A percentile compares a stretch with the other conserved stretches of the same genome.
phyloP scores from a whole-genome alignment of 1,140 invertebrate genomes.

The Orchestia grillus region DNA sequence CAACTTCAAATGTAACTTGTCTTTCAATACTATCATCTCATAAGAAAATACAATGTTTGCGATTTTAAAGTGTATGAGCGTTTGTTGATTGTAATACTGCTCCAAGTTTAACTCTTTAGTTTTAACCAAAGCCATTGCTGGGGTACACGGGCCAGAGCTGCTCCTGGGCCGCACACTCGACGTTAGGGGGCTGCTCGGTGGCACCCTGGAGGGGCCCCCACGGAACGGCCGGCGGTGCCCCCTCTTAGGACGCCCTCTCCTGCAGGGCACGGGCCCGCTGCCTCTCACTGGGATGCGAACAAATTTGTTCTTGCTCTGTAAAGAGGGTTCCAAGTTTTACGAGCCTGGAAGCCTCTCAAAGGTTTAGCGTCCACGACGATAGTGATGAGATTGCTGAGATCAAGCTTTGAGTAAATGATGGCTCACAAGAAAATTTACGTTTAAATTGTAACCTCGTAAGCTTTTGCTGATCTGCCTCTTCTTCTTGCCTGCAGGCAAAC shows the following conservation, averaged over 20 bases:
- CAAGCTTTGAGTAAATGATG: background rate
- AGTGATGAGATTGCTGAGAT: background rate
- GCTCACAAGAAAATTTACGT: background rate
- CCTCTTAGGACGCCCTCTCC: background rate
- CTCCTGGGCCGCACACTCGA: background rate
- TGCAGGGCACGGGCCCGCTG: background rate
- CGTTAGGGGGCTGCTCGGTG: background rate
- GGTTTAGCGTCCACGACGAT: background rate
- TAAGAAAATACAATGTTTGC: background rate
- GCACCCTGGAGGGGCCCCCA: too few relatives aligned
- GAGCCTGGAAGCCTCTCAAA: background rate
- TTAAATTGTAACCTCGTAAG: background rate
- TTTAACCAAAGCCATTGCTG: background rate
- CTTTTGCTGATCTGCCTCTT: background rate
- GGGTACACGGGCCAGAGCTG: background rate
- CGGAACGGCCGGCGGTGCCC: too few relatives aligned
- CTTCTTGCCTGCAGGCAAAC: background rate
- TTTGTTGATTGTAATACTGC: background rate
- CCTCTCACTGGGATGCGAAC: background rate
- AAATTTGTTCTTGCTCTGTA: background rate
- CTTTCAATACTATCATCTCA: background rate
- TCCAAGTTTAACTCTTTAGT: background rate
- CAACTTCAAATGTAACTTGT: background rate
- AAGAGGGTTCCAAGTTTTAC: background rate
- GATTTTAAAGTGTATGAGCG: background rate